These are phyloP conservation scores for Otocyon megalotis DNA, from an alignment of 2,113 vertebrate genomes.

Conservation along the genomic window DNA sequence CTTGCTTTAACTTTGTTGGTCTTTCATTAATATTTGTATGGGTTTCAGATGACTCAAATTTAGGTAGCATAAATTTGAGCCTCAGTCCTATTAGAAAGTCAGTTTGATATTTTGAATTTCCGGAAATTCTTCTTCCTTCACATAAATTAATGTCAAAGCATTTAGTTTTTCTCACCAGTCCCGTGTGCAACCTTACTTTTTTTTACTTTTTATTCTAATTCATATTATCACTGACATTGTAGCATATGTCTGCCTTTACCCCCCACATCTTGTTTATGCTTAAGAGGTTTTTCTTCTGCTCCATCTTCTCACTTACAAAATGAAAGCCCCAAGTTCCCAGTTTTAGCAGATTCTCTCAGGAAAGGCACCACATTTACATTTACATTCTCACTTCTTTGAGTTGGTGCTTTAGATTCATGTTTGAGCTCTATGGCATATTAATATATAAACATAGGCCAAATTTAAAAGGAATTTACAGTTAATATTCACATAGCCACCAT, in stretches of 20 bases:
- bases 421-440: background rate
- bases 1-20: background rate
- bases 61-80: background rate
- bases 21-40: background rate
- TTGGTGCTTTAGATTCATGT: background rate
- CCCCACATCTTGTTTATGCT: background rate
- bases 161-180: background rate
- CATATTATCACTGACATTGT: background rate
- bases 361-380: background rate
- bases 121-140: background rate
- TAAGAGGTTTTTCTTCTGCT: background rate
- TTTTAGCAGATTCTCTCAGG: background rate
- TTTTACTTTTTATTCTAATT: background rate
- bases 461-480: background rate
- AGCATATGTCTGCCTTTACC: background rate
- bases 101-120: constrained; percentile 8
- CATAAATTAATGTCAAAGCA: background rate
- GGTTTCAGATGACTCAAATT: background rate
- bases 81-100: background rate
- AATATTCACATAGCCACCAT: background rate
- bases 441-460: background rate
- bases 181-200: background rate
- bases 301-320: background rate
- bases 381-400: background rate
- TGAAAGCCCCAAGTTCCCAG: background rate